These are phyloP conservation scores for Zeus faber DNA, from an alignment of 2,113 vertebrate species.

Conservation along the genomic window DNA sequence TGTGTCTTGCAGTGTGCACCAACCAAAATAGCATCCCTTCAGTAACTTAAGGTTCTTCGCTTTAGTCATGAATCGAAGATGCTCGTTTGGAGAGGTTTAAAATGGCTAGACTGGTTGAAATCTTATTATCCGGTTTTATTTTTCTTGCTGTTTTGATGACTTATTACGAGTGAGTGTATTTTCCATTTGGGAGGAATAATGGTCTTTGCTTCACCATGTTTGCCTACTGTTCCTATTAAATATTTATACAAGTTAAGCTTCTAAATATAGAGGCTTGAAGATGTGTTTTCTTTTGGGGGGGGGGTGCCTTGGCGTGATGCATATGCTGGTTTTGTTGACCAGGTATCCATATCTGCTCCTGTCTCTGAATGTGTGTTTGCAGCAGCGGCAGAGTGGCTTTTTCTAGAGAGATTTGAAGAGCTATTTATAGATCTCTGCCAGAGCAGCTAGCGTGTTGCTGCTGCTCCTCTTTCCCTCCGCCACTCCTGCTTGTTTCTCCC, in stretches of 20 bases:
- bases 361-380: slow-evolving; percentile 65
- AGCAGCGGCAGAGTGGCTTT: slow-evolving; percentile 67
- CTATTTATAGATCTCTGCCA: slow-evolving; percentile 81
- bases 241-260: slow-evolving; percentile 19
- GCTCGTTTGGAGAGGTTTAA: no score
- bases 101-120: background rate
- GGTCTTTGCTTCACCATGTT: slow-evolving; percentile 18
- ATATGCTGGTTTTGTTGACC: slow-evolving; percentile 17
- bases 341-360: slow-evolving; percentile 51
- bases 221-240: slow-evolving; percentile 11
- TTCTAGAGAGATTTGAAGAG: slow-evolving; percentile 77
- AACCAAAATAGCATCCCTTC: background rate
- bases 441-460: slow-evolving; percentile 70
- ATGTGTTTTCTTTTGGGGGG: slow-evolving; percentile 12
- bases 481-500: no score
- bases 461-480: slow-evolving; percentile 53
- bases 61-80: background rate
- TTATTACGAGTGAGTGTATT: background rate
- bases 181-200: background rate
- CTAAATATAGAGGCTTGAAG: slow-evolving; percentile 3
- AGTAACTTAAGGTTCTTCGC: background rate
- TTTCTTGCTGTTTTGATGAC: background rate
- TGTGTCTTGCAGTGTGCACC: background rate
- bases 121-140: background rate
- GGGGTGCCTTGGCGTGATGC: slow-evolving; percentile 5